A percentile compares a stretch with the other conserved stretches of the same genome.
Evolutionary conservation across 2,797 vertebrate genomes (phyloP).

Genomic region (Octomys mimax): DNA sequence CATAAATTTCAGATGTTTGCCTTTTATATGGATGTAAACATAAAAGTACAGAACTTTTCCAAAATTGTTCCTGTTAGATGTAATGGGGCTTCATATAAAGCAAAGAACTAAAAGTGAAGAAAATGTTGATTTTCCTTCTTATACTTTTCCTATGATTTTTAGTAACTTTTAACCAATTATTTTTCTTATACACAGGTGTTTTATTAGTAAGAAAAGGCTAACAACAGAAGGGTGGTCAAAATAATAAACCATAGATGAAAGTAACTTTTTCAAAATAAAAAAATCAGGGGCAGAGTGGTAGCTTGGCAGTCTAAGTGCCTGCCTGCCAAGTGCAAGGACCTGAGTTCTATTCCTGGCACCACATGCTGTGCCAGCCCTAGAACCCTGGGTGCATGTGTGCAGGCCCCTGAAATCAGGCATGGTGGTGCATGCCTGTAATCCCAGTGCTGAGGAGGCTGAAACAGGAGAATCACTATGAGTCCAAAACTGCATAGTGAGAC

Average conservation of each 20-base stretch:
- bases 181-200: not conserved
- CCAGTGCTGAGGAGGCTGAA: no score
- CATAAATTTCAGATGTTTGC: slow-evolving; percentile 52
- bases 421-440: no score
- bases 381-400: no score
- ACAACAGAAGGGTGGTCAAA: not conserved
- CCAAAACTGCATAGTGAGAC: no score
- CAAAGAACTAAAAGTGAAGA: not conserved
- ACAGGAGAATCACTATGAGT: no score
- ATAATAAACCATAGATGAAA: not conserved
- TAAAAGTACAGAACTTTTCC: slow-evolving; percentile 52
- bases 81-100: not conserved
- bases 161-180: not conserved
- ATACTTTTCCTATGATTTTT: not conserved
- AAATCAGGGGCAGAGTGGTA: no score
- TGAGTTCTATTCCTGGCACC: no score
- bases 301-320: no score
- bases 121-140: not conserved
- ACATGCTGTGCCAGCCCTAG: no score
- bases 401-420: no score
- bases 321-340: no score
- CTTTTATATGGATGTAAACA: slow-evolving; percentile 41
- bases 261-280: slow-evolving; percentile 47
- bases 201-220: slow-evolving; percentile 9
- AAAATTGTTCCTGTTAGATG: not conserved